phyloP scores from a whole-genome alignment of 2,888 invertebrate genomes.

The Cheilosia soror region DNA sequence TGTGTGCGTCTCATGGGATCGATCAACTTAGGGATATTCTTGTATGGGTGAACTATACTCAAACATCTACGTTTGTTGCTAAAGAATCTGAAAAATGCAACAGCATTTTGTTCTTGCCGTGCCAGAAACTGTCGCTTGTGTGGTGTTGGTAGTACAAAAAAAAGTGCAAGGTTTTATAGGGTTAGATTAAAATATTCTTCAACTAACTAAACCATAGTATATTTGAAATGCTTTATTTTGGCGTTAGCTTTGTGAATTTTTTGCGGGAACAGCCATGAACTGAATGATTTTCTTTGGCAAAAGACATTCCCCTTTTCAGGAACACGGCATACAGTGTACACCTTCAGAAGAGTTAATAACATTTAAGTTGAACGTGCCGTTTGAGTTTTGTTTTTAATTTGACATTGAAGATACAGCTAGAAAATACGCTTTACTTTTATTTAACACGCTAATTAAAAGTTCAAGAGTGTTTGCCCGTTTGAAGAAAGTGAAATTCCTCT shows the following conservation, averaged over 20 bases:
- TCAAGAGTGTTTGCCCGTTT: not conserved
- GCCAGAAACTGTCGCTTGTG: slow-evolving; percentile 8
- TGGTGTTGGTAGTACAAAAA: not conserved
- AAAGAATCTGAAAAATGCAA: slow-evolving; percentile 1
- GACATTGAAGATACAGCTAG: slow-evolving; percentile 2
- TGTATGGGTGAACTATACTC: not conserved
- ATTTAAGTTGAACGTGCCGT: not conserved
- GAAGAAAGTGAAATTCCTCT: slow-evolving; percentile 4
- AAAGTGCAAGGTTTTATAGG: not conserved
- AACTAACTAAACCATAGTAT: not conserved
- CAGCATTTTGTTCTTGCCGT: not conserved
- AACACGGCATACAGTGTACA: not conserved
- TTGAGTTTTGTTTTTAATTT: slow-evolving; percentile 16
- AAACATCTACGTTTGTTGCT: not conserved
- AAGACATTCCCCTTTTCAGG: slow-evolving; percentile 18
- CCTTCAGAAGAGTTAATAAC: slow-evolving; percentile 1
- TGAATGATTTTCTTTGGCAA: slow-evolving; percentile 10
- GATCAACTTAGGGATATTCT: not conserved
- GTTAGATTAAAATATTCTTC: not conserved
- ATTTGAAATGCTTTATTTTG: not conserved
- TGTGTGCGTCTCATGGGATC: not conserved
- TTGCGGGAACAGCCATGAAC: slow-evolving; percentile 11
- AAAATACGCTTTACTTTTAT: slow-evolving; percentile 16
- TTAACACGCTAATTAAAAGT: not conserved
- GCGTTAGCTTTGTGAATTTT: slow-evolving; percentile 4